A percentile compares a stretch with the other conserved stretches of the same genome.
Conservation (phyloP, 2,113 vertebrate genomes). For the Lagenorhynchus albirostris region DNA sequence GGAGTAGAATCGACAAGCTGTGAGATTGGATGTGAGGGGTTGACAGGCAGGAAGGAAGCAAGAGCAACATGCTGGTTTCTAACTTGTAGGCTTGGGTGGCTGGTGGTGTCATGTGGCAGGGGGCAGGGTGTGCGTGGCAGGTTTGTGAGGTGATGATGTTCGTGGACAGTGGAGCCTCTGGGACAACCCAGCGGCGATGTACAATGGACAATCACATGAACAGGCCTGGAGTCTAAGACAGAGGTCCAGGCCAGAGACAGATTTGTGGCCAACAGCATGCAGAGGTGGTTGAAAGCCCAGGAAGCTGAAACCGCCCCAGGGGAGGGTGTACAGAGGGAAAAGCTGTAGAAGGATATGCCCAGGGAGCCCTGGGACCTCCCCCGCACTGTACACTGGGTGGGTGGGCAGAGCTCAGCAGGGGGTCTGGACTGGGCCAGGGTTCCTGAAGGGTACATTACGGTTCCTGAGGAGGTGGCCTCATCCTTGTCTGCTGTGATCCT, state of each 20-base stretch:
- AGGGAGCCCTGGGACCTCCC: neutral
- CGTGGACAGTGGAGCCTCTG: neutral
- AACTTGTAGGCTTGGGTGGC: neutral
- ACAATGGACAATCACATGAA: neutral
- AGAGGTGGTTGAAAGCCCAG: neutral
- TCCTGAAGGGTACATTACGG: neutral
- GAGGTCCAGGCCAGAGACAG: neutral
- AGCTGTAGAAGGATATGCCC: neutral
- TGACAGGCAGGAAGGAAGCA: neutral
- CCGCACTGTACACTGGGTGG: neutral
- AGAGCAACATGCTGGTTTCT: neutral
- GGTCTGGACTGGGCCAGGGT: neutral
- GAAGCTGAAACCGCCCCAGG: neutral
- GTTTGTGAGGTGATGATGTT: neutral
- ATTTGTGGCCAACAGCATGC: neutral
- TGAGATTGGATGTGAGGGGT: neutral
- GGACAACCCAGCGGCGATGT: neutral
- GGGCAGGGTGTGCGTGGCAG: neutral
- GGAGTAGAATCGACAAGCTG: neutral
- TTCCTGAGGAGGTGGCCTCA: neutral
- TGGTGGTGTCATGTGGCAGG: neutral
- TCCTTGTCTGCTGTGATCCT: conserved; percentile 1
- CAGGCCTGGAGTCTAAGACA: neutral
- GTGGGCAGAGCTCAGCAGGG: neutral
- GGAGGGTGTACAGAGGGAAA: neutral